Conservation (phyloP, 2,888 invertebrate genomes). For the Ichneumoninae sp. region DNA sequence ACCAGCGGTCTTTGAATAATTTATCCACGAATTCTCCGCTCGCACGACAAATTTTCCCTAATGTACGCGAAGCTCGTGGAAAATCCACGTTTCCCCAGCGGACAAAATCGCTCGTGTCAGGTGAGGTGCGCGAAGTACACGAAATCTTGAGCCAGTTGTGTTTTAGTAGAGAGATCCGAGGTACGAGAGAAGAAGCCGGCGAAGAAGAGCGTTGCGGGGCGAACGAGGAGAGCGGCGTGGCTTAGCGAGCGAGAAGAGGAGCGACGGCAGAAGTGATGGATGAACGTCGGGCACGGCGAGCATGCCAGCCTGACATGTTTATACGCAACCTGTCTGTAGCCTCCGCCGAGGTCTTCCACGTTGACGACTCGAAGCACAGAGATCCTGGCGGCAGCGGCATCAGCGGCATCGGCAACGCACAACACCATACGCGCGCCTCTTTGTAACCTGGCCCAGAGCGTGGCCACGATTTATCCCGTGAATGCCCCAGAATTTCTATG, state of each 20-base stretch:
- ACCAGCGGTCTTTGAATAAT: background rate
- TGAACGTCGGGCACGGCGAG: constrained; percentile 79
- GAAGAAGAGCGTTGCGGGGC: constrained; percentile 36
- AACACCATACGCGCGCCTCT: constrained; percentile 74
- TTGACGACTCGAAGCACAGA: constrained; percentile 55
- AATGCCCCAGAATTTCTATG: constrained; percentile 77
- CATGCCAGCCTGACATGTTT: constrained; percentile 83
- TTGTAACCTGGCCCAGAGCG: constrained; percentile 76
- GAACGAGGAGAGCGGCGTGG: constrained; percentile 60
- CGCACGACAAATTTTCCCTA: background rate
- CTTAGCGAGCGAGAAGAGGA: constrained; percentile 48
- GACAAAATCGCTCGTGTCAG: constrained; percentile 18
- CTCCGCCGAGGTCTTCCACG: constrained; percentile 62
- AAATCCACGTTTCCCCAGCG: background rate
- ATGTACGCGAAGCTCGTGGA: background rate
- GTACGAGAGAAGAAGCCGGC: constrained; percentile 41
- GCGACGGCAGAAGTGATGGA: constrained; percentile 79
- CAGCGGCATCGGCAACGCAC: constrained; percentile 43
- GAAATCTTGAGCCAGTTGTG: constrained; percentile 56
- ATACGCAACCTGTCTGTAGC: constrained; percentile 81
- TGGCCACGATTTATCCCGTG: constrained; percentile 79
- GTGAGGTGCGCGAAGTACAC: constrained; percentile 49
- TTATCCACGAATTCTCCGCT: background rate
- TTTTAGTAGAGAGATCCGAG: constrained; percentile 12
- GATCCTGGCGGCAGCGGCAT: background rate